A percentile compares a stretch with the other conserved stretches of the same genome.
Evolutionary conservation across 2,113 vertebrate species (phyloP).

Genomic region (Eulacestoma nigropectus): DNA sequence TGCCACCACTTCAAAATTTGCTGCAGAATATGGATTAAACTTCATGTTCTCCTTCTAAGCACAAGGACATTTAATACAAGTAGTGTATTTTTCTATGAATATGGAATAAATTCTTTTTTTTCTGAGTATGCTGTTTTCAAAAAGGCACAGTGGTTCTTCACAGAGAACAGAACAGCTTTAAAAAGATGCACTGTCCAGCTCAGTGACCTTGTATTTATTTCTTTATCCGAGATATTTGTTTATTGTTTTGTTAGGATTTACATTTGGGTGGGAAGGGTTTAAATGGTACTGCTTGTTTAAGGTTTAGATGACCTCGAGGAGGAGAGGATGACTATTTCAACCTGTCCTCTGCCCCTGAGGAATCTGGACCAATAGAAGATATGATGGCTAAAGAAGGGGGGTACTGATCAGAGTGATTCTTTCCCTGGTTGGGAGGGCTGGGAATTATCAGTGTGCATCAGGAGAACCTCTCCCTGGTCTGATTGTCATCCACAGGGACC

Average conservation of each 20-base stretch:
- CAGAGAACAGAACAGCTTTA: not conserved
- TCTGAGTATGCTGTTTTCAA: not conserved
- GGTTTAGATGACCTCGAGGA: not conserved
- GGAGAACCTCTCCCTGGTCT: not conserved
- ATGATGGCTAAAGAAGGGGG: not conserved
- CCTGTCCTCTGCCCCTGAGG: not conserved
- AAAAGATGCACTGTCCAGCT: not conserved
- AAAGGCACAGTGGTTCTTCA: not conserved
- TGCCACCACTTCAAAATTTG: not conserved
- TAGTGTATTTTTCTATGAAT: slow-evolving; percentile 39
- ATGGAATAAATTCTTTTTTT: slow-evolving; percentile 25
- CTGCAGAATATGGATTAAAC: not conserved
- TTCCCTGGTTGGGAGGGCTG: not conserved
- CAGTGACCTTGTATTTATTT: slow-evolving; percentile 12
- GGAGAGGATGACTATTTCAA: not conserved
- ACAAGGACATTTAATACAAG: not conserved
- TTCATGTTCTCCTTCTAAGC: not conserved
- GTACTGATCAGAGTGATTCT: not conserved
- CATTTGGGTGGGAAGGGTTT: not conserved
- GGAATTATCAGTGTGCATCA: not conserved
- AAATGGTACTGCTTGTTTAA: not conserved
- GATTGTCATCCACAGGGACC: not conserved
- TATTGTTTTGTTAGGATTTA: not conserved
- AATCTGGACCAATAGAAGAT: not conserved
- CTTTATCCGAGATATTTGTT: not conserved